phyloP scores from a whole-genome alignment of 2,113 vertebrate species.

The Ranitomeya variabilis region DNA sequence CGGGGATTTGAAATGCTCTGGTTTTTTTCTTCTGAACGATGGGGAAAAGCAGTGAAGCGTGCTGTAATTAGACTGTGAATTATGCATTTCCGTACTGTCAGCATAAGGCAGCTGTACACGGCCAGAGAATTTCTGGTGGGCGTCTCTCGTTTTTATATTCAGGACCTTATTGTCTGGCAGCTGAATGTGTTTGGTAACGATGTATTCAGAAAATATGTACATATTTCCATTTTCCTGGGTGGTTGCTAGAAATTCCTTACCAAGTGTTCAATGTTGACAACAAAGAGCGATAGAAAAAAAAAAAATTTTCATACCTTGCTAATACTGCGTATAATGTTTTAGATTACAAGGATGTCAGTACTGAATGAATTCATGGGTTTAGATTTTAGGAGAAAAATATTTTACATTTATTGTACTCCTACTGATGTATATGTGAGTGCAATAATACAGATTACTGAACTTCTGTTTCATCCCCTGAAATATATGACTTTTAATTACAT shows the following conservation, averaged over 20 bases:
- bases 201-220: slow-evolving; percentile 51
- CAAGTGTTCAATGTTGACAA: slow-evolving; percentile 18
- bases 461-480: not conserved
- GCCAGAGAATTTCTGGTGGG: slow-evolving; percentile 42
- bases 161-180: slow-evolving; percentile 48
- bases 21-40: slow-evolving; percentile 38
- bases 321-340: slow-evolving; percentile 10
- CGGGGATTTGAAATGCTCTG: slow-evolving; percentile 46
- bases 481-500: slow-evolving; percentile 35
- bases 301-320: not conserved
- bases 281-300: slow-evolving; percentile 9
- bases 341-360: slow-evolving; percentile 23
- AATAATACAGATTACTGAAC: not conserved
- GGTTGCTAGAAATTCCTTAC: slow-evolving; percentile 20
- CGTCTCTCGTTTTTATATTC: slow-evolving; percentile 39
- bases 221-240: slow-evolving; percentile 40
- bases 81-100: slow-evolving; percentile 52
- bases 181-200: slow-evolving; percentile 45
- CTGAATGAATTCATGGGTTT: slow-evolving; percentile 17
- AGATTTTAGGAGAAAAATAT: not conserved
- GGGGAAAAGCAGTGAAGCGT: slow-evolving; percentile 46
- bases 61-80: slow-evolving; percentile 54
- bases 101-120: slow-evolving; percentile 47
- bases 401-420: slow-evolving; percentile 9
- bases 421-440: not conserved